Conservation (phyloP, 2,888 invertebrate species). For the Raillietiella orientalis region DNA sequence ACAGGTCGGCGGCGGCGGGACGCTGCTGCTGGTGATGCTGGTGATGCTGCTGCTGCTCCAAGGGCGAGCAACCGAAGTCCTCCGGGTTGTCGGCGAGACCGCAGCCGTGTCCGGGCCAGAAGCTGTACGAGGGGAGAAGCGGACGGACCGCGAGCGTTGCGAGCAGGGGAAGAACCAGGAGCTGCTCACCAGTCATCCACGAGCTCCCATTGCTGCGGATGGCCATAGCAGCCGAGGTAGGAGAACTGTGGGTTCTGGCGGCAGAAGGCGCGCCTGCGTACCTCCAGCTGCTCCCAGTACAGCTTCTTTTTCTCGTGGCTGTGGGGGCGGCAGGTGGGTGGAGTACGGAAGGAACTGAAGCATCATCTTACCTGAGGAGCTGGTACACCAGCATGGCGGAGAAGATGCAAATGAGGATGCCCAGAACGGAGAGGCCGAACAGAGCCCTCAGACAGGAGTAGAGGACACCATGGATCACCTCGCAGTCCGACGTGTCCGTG, state of each 20-base stretch:
- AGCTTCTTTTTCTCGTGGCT: constrained; percentile 77
- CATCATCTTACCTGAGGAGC: constrained; percentile 29
- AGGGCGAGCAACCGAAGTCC: no score
- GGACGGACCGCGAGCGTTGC: no score
- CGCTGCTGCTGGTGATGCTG: no score
- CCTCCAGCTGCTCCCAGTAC: constrained; percentile 72
- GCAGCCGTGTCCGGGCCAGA: no score
- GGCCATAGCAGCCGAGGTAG: constrained; percentile 30
- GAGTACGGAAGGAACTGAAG: not conserved
- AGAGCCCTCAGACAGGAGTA: constrained; percentile 61
- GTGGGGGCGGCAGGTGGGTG: not conserved
- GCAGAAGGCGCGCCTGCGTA: constrained; percentile 46
- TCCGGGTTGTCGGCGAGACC: no score
- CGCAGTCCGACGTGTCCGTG: constrained; percentile 54
- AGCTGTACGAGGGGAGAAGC: no score
- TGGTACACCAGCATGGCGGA: constrained; percentile 76
- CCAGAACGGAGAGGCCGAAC: constrained; percentile 65
- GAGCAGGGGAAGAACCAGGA: no score
- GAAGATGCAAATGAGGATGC: constrained; percentile 62
- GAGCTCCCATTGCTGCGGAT: constrained; percentile 21
- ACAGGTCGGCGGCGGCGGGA: no score
- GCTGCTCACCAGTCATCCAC: constrained; percentile 14
- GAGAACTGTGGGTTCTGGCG: constrained; percentile 16
- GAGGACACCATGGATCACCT: constrained; percentile 59
- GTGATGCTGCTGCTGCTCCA: no score